Conservation (phyloP, 1,140 invertebrate species). For the Helicoverpa armigera region DNA sequence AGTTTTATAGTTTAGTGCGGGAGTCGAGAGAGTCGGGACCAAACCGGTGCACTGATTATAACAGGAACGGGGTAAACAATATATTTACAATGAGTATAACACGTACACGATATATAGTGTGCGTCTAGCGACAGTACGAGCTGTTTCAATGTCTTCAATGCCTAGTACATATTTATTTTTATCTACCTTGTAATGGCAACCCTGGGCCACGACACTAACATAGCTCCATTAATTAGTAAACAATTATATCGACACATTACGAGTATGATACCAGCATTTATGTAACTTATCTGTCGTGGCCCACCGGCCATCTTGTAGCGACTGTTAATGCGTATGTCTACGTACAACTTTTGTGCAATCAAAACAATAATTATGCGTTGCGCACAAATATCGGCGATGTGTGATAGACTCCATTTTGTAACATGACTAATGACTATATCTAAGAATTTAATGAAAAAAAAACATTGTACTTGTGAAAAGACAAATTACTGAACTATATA, state of each 20-base stretch:
- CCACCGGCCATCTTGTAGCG: slow-evolving; percentile 30
- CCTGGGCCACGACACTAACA: slow-evolving; percentile 54
- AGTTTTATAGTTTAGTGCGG: slow-evolving; percentile 33
- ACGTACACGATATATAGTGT: background rate
- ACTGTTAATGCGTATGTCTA: slow-evolving; percentile 37
- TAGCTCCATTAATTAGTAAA: slow-evolving; percentile 30
- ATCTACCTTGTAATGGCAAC: slow-evolving; percentile 49
- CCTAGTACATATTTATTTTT: slow-evolving; percentile 60
- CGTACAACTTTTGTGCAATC: slow-evolving; percentile 48
- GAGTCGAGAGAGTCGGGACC: slow-evolving; percentile 69
- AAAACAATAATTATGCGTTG: slow-evolving; percentile 56
- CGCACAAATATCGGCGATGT: slow-evolving; percentile 79
- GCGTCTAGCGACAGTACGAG: slow-evolving; percentile 51
- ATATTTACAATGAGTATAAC: slow-evolving; percentile 63
- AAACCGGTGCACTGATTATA: slow-evolving; percentile 81
- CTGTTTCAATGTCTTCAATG: slow-evolving; percentile 76
- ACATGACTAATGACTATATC: slow-evolving; percentile 60
- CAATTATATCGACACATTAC: slow-evolving; percentile 1
- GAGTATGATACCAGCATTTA: slow-evolving; percentile 44
- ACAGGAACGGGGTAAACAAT: slow-evolving; percentile 68
- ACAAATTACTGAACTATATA: slow-evolving; percentile 76
- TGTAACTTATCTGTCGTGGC: slow-evolving; percentile 47
- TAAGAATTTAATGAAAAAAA: slow-evolving; percentile 49
- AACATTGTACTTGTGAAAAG: slow-evolving; percentile 61
- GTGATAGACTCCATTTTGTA: slow-evolving; percentile 78